A percentile compares a stretch with the other conserved stretches of the same genome.
phyloP scores from a whole-genome alignment of 2,113 vertebrate species.

The Oceanodroma tethys region DNA sequence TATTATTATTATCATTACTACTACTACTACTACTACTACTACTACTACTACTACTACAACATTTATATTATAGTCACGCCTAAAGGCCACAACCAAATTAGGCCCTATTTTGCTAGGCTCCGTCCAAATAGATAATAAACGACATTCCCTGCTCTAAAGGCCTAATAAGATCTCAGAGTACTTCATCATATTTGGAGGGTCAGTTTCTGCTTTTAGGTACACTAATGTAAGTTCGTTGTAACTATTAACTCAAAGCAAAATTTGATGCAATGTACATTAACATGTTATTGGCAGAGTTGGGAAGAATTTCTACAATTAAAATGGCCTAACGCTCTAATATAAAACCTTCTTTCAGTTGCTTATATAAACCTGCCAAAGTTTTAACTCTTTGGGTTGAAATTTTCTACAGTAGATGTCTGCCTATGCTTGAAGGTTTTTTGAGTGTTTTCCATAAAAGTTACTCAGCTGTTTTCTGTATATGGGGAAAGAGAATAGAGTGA shows the following conservation, averaged over 20 bases:
- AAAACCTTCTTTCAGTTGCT: background rate
- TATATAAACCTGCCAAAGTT: background rate
- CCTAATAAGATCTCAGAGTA: background rate
- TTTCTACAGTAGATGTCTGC: background rate
- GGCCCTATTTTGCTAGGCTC: background rate
- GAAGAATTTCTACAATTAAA: background rate
- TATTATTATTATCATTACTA: background rate
- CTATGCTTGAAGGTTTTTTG: background rate
- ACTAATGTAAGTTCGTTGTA: background rate
- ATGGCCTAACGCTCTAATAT: background rate
- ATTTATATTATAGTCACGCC: background rate
- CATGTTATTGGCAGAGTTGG: background rate
- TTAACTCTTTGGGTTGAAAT: background rate
- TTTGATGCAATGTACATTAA: background rate
- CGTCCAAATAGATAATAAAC: background rate
- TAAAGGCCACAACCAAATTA: background rate
- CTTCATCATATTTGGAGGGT: background rate
- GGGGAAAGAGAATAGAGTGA: background rate
- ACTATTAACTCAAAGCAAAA: background rate
- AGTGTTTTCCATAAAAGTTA: background rate
- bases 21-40: background rate
- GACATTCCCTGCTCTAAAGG: background rate
- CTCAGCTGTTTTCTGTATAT: background rate
- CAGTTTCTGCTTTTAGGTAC: background rate
- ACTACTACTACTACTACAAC: background rate